Percentiles rank a stretch among this genome's conserved stretches.
Evolutionary conservation across 2,888 invertebrate genomes (phyloP).

Genomic region (Listrodromus nycthemerus): DNA sequence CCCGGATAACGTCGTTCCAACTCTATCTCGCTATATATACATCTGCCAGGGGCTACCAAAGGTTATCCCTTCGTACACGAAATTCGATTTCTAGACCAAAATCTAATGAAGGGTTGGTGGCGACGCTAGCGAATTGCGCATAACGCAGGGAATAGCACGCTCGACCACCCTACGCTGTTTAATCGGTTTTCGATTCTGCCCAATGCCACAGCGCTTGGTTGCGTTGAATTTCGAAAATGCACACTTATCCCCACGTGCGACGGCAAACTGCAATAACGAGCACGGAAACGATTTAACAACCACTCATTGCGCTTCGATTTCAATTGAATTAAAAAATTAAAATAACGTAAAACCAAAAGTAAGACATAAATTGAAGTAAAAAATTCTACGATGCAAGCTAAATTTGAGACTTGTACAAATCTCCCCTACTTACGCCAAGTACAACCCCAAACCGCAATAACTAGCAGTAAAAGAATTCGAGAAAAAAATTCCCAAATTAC

Average conservation of each 20-base stretch:
- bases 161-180: slow-evolving; percentile 69
- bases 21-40: slow-evolving; percentile 23
- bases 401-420: too few relatives aligned
- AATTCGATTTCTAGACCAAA: slow-evolving; percentile 83
- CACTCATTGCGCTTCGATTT: too few relatives aligned
- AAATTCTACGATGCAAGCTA: too few relatives aligned
- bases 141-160: slow-evolving; percentile 56
- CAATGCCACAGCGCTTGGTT: slow-evolving; percentile 22
- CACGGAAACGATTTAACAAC: too few relatives aligned
- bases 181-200: slow-evolving; percentile 78
- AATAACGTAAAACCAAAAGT: too few relatives aligned
- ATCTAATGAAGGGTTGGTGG: slow-evolving; percentile 79
- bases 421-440: not conserved
- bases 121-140: slow-evolving; percentile 11
- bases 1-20: slow-evolving; percentile 24
- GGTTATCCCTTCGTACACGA: slow-evolving; percentile 82
- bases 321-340: too few relatives aligned
- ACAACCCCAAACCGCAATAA: not conserved
- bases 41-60: slow-evolving; percentile 77
- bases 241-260: not conserved
- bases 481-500: too few relatives aligned
- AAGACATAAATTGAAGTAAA: too few relatives aligned
- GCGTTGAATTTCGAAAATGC: slow-evolving; percentile 35
- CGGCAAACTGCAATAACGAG: not conserved
- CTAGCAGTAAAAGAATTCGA: too few relatives aligned